These are phyloP conservation scores for Serripes groenlandicus DNA, from an alignment of 2,888 invertebrate genomes.

Conservation along the genomic window DNA sequence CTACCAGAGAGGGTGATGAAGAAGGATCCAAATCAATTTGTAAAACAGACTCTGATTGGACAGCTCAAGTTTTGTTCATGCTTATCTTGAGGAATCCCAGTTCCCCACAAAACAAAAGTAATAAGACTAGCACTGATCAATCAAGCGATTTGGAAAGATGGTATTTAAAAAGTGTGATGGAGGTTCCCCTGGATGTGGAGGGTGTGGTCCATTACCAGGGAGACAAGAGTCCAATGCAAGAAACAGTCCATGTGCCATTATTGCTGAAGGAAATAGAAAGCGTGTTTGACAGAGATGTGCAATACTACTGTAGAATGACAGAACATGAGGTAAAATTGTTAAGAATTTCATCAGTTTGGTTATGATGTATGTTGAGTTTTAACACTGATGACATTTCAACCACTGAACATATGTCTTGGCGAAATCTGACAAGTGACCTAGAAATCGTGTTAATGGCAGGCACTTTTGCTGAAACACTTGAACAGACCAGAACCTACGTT, in stretches of 20 bases:
- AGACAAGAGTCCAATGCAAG: background rate
- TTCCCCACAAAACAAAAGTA: background rate
- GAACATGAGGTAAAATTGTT: constrained; percentile 59
- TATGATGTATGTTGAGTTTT: background rate
- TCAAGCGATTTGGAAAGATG: constrained; percentile 62
- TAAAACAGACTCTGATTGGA: constrained; percentile 62
- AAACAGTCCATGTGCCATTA: constrained; percentile 47
- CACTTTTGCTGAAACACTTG: no score
- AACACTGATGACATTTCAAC: no score
- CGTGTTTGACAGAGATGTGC: constrained; percentile 51
- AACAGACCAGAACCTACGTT: no score
- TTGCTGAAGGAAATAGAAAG: constrained; percentile 60
- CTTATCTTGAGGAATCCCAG: constrained; percentile 71
- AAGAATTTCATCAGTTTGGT: no score
- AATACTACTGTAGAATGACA: constrained; percentile 32
- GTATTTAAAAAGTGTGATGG: constrained; percentile 62
- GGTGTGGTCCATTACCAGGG: background rate
- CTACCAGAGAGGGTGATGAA: constrained; percentile 63
- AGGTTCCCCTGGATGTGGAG: constrained; percentile 42
- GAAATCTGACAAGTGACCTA: no score
- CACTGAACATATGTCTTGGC: no score
- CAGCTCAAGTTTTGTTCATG: constrained; percentile 68
- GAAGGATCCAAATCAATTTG: constrained; percentile 44
- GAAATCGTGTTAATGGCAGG: no score
- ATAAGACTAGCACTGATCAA: background rate